Evolutionary conservation across 2,888 invertebrate genomes (phyloP).

Genomic region (Oxyscelio sp.): DNA sequence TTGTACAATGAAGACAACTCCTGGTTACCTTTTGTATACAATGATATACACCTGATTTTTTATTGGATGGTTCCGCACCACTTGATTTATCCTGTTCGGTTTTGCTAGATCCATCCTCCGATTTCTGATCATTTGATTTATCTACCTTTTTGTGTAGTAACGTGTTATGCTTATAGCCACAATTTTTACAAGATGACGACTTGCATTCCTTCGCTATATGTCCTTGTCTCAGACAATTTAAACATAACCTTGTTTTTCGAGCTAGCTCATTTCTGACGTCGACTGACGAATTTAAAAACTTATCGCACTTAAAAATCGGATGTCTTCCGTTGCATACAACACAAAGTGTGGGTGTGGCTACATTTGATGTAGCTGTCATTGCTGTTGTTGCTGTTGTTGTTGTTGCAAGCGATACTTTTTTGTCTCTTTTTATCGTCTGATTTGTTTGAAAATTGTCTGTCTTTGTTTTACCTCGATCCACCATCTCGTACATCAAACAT

Average conservation of each 20-base stretch:
- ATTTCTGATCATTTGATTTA: background rate
- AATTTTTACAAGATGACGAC: slow-evolving; percentile 1
- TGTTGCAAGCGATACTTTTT: background rate
- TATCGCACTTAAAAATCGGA: background rate
- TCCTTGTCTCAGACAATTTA: background rate
- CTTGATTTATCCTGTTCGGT: background rate
- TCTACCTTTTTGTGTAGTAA: background rate
- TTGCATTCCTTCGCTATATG: background rate
- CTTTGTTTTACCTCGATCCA: background rate
- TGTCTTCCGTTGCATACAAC: background rate
- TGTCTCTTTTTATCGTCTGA: background rate
- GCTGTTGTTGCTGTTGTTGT: background rate
- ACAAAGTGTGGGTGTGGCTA: background rate
- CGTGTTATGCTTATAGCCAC: slow-evolving; percentile 1
- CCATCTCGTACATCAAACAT: slow-evolving; percentile 9
- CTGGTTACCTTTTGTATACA: too few relatives aligned
- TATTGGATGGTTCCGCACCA: too few relatives aligned
- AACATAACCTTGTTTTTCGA: background rate
- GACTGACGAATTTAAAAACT: background rate
- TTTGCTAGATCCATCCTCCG: too few relatives aligned
- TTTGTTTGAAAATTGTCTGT: background rate
- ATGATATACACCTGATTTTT: too few relatives aligned
- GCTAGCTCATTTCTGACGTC: background rate
- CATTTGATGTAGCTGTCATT: background rate
- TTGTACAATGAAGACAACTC: too few relatives aligned